Conservation (phyloP, 2,888 invertebrate species). For the Pasiphila rectangulata region DNA sequence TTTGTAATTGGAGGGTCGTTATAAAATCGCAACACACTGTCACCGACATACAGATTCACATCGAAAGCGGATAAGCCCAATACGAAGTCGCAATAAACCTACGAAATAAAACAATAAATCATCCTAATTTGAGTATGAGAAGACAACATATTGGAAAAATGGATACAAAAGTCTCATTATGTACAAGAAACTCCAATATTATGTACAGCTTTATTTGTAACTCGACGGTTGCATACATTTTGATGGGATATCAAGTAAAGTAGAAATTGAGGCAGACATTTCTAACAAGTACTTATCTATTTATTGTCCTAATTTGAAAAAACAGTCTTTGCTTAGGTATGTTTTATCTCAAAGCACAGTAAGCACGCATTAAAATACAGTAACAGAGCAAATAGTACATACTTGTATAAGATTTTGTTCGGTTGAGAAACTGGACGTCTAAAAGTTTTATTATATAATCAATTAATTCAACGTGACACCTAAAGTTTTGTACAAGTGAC, state of each 20-base stretch:
- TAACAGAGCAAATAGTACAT: neutral
- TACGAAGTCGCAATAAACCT: conserved; percentile 24
- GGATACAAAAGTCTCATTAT: conserved; percentile 56
- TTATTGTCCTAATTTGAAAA: conserved; percentile 7
- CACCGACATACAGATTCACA: conserved; percentile 25
- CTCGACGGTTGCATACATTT: conserved; percentile 24
- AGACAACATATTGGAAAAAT: conserved; percentile 43
- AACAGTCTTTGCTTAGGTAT: neutral
- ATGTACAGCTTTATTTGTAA: conserved; percentile 49
- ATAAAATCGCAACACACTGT: conserved; percentile 19
- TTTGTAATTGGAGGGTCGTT: neutral
- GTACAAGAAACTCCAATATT: conserved; percentile 51
- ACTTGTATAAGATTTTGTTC: no score
- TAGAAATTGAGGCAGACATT: neutral
- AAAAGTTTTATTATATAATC: no score
- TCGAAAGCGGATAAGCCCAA: conserved; percentile 43
- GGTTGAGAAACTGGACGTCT: no score
- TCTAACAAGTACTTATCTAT: neutral
- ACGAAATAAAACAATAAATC: conserved; percentile 20
- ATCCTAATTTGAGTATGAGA: conserved; percentile 33
- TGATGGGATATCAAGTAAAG: neutral
- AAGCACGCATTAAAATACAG: neutral
- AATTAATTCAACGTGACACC: no score
- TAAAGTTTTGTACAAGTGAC: no score
- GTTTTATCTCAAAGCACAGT: neutral